These are phyloP conservation scores for Leuciscus waleckii DNA, from an alignment of 2,797 vertebrate genomes.

Conservation along the genomic window DNA sequence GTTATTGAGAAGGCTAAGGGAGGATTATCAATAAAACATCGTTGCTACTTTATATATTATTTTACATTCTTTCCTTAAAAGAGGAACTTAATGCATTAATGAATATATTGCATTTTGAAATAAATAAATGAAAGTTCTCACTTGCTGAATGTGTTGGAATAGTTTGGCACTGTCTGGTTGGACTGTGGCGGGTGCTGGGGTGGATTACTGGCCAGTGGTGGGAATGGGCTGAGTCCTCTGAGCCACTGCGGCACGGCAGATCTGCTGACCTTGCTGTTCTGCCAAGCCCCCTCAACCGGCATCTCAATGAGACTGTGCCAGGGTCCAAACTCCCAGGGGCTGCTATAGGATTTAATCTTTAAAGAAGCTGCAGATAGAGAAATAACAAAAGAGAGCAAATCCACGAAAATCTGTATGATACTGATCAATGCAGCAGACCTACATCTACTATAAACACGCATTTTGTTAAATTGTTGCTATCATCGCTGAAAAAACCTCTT, in stretches of 20 bases:
- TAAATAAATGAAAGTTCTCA: neutral
- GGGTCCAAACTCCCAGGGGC: slow-evolving; percentile 41
- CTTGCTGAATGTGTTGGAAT: slow-evolving; percentile 3
- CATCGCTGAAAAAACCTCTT: neutral
- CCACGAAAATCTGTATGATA: neutral
- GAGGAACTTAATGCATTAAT: neutral
- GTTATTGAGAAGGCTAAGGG: slow-evolving; percentile 23
- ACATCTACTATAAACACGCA: neutral
- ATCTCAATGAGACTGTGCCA: slow-evolving; percentile 62
- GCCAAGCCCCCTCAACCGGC: slow-evolving; percentile 56
- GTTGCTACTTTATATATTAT: neutral
- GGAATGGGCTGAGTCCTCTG: slow-evolving; percentile 55
- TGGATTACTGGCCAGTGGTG: slow-evolving; percentile 53
- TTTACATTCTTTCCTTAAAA: neutral
- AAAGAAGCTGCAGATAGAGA: slow-evolving; percentile 23
- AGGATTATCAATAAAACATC: slow-evolving; percentile 25
- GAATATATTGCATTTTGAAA: neutral
- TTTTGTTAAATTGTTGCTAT: neutral
- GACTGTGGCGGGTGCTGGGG: neutral
- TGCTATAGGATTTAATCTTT: slow-evolving; percentile 53
- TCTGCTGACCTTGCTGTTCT: slow-evolving; percentile 67
- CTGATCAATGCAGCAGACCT: neutral
- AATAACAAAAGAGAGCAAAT: slow-evolving; percentile 21
- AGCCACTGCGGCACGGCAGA: slow-evolving; percentile 53
- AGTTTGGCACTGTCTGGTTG: slow-evolving; percentile 37